Conservation (phyloP, 2,797 vertebrate genomes). For the Glyptemys insculpta region DNA sequence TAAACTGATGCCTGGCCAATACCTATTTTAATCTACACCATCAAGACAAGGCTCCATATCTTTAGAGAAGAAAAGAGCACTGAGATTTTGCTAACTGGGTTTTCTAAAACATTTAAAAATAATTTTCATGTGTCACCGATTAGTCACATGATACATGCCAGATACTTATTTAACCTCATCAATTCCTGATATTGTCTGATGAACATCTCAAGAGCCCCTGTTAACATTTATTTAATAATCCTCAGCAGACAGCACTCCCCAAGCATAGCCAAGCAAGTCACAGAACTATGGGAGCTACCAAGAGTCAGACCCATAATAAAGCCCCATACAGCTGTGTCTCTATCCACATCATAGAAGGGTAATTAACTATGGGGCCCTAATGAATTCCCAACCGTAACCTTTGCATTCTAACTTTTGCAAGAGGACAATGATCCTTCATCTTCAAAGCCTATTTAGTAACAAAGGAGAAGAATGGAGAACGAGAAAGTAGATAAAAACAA, state of each 20-base stretch:
- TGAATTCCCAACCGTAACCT: neutral
- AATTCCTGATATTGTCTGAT: neutral
- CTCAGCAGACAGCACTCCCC: neutral
- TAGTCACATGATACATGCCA: neutral
- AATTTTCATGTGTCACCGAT: neutral
- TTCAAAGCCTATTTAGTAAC: neutral
- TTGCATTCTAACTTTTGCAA: neutral
- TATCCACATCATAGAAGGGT: neutral
- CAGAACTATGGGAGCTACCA: neutral
- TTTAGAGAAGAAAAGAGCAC: neutral
- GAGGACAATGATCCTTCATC: neutral
- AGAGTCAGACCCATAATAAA: neutral
- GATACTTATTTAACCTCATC: neutral
- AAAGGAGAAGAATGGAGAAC: neutral
- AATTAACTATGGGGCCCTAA: neutral
- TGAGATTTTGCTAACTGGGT: neutral
- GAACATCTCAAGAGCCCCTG: neutral
- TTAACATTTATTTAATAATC: neutral
- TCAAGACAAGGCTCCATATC: neutral
- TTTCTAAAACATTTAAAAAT: neutral
- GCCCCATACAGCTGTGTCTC: neutral
- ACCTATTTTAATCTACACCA: neutral
- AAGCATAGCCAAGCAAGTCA: neutral
- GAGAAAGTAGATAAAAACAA: neutral
- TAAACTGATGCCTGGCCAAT: neutral